A percentile compares a stretch with the other conserved stretches of the same genome.
phyloP scores from a whole-genome alignment of 1,140 invertebrate genomes.

The Lepidotrigona ventralis region DNA sequence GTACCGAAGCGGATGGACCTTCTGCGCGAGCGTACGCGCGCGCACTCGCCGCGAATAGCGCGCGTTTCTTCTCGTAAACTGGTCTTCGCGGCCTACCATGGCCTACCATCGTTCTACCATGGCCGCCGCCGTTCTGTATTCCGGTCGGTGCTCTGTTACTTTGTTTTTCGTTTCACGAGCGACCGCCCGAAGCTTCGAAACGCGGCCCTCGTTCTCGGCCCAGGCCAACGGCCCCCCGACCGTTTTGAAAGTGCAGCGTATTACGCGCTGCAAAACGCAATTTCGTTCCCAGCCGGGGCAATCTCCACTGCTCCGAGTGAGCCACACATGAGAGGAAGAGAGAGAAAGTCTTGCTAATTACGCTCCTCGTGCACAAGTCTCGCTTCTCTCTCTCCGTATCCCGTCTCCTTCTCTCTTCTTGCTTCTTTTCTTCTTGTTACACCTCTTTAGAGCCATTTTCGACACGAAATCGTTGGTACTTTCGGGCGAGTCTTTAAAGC shows the following conservation, averaged over 20 bases:
- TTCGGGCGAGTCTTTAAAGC: not conserved
- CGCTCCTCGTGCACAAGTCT: conserved; percentile 1
- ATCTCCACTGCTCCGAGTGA: conserved; percentile 23
- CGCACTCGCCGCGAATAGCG: not conserved
- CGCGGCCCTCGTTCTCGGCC: conserved; percentile 15
- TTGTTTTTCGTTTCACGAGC: conserved; percentile 48
- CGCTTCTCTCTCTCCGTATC: not conserved
- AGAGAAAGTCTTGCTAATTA: conserved; percentile 18
- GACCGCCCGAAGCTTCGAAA: conserved; percentile 42
- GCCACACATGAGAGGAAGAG: not conserved
- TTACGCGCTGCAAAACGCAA: conserved; percentile 38
- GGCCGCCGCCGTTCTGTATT: conserved; percentile 23
- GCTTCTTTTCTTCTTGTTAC: too few species aligned
- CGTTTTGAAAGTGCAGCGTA: conserved; percentile 44
- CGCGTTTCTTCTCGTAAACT: conserved; percentile 34
- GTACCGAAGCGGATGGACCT: not conserved
- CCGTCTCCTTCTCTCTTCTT: too few species aligned
- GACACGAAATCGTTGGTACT: not conserved
- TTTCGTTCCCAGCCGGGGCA: conserved; percentile 28
- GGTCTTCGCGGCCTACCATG: conserved; percentile 57
- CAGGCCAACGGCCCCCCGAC: conserved; percentile 2
- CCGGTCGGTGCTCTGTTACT: conserved; percentile 26
- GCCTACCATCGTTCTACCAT: not conserved
- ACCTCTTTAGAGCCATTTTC: not conserved
- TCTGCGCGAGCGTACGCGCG: not conserved